Evolutionary conservation across 2,113 vertebrate genomes (phyloP).

Genomic region (Thomomys bottae): DNA sequence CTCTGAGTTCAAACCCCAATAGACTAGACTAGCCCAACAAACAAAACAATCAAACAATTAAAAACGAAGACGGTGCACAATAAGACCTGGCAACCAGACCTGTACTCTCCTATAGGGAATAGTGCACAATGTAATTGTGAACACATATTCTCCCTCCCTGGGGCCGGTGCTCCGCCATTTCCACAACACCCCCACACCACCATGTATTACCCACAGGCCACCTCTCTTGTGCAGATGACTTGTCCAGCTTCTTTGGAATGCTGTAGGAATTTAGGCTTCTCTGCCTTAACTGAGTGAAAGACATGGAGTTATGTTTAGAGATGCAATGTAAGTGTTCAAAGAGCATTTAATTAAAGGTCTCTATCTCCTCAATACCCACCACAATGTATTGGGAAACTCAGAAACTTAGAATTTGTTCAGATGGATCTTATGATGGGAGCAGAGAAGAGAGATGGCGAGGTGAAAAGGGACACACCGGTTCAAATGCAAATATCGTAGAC

Average conservation of each 20-base stretch:
- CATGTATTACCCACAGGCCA: no score
- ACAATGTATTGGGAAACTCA: background rate
- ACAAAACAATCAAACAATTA: no score
- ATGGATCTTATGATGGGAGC: background rate
- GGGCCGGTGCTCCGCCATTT: background rate
- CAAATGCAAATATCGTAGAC: background rate
- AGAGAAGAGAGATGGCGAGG: background rate
- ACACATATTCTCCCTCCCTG: accelerated
- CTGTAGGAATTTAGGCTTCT: no score
- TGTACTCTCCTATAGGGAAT: background rate
- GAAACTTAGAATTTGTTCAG: background rate
- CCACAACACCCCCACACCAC: background rate
- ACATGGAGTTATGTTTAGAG: no score
- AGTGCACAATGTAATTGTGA: no score
- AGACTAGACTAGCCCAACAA: no score
- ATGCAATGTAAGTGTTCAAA: no score
- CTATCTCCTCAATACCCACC: background rate
- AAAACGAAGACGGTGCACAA: background rate
- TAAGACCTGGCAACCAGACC: background rate
- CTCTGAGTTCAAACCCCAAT: no score
- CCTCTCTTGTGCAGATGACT: no score
- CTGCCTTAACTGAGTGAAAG: no score
- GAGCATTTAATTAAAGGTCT: no score
- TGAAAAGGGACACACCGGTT: background rate
- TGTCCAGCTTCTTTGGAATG: no score